A percentile compares a stretch with the other conserved stretches of the same genome.
Conservation (phyloP, 1,140 invertebrate genomes). For the Drosophila ogumai region DNA sequence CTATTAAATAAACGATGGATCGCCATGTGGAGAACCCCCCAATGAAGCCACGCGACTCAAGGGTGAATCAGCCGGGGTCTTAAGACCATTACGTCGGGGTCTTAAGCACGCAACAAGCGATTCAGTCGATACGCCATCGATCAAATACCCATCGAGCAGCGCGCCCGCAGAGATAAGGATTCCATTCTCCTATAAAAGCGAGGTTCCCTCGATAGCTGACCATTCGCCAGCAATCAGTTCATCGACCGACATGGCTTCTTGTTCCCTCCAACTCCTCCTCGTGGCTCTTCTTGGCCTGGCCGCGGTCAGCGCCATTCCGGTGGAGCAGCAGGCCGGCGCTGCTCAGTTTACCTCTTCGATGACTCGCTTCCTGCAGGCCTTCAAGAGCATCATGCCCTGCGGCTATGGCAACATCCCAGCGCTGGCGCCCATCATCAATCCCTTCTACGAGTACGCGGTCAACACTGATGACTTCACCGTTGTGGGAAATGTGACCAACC, state of each 20-base stretch:
- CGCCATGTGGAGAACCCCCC: slow-evolving; percentile 1
- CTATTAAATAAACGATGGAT: slow-evolving; percentile 1
- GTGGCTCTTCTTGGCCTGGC: slow-evolving; percentile 36
- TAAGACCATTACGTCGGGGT: background rate
- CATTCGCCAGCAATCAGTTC: slow-evolving; percentile 9
- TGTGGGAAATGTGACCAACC: slow-evolving; percentile 57
- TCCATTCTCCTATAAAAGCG: slow-evolving; percentile 41
- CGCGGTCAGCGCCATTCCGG: slow-evolving; percentile 22
- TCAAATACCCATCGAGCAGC: slow-evolving; percentile 19
- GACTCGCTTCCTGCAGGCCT: slow-evolving; percentile 50
- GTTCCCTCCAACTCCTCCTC: slow-evolving; percentile 22
- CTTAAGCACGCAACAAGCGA: slow-evolving; percentile 1
- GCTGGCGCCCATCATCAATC: slow-evolving; percentile 35
- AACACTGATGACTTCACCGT: slow-evolving; percentile 25
- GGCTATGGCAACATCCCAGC: slow-evolving; percentile 52
- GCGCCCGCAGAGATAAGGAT: slow-evolving; percentile 1
- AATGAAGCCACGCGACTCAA: background rate
- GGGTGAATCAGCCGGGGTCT: slow-evolving; percentile 10
- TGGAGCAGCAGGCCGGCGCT: slow-evolving; percentile 20
- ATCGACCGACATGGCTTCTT: slow-evolving; percentile 42
- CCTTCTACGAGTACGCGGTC: slow-evolving; percentile 29
- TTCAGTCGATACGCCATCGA: slow-evolving; percentile 42
- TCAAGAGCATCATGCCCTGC: slow-evolving; percentile 64
- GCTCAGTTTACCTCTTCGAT: slow-evolving; percentile 41
- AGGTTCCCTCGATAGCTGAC: background rate